Evolutionary conservation across 2,113 vertebrate species (phyloP).

Genomic region (Lagenorhynchus albirostris): DNA sequence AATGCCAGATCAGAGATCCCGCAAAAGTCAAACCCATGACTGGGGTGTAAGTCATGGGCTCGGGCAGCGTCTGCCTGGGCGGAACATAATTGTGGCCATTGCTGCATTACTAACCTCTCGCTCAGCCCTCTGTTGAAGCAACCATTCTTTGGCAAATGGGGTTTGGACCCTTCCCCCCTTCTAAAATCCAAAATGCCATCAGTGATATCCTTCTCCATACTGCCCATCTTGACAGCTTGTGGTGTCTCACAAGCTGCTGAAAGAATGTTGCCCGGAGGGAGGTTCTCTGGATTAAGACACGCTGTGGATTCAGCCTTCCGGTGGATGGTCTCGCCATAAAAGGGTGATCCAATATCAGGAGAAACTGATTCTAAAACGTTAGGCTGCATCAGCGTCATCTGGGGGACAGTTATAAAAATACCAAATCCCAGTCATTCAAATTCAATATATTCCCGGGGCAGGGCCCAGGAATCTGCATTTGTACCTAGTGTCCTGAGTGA

Average conservation of each 20-base stretch:
- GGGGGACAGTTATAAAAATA: background rate
- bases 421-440: background rate
- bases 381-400: background rate
- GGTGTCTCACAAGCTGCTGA: slow-evolving; percentile 21
- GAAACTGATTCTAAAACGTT: background rate
- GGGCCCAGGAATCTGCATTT: background rate
- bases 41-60: slow-evolving; percentile 34
- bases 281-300: background rate
- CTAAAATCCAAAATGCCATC: slow-evolving; percentile 33
- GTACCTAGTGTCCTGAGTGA: background rate
- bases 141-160: slow-evolving; percentile 41
- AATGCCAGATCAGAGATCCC: slow-evolving; percentile 64
- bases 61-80: slow-evolving; percentile 31
- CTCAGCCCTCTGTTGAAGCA: slow-evolving; percentile 34
- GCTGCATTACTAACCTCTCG: slow-evolving; percentile 46
- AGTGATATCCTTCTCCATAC: background rate
- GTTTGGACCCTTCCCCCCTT: background rate
- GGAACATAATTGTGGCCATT: slow-evolving; percentile 57
- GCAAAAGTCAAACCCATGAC: slow-evolving; percentile 56
- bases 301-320: background rate
- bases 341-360: background rate
- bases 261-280: slow-evolving; percentile 39
- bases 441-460: background rate
- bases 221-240: background rate
- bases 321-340: background rate